These are phyloP conservation scores for Eupithecia insigniata DNA, from an alignment of 2,888 invertebrate species.

Conservation along the genomic window DNA sequence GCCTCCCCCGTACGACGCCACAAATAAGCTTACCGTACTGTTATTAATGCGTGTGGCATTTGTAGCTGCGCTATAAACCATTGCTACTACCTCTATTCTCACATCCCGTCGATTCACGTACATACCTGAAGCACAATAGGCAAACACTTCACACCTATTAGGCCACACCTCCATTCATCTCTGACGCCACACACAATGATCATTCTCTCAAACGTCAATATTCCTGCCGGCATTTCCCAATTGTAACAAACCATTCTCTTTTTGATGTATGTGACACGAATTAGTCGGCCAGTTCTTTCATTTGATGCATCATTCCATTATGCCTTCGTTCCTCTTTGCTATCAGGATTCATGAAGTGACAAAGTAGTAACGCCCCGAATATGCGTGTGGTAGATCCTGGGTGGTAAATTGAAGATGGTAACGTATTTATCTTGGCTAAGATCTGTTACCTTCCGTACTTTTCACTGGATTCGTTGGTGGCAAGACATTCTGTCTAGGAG, in stretches of 20 bases:
- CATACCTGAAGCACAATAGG: conserved; percentile 74
- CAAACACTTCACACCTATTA: conserved; percentile 83
- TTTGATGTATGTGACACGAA: conserved; percentile 82
- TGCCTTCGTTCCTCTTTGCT: conserved; percentile 60
- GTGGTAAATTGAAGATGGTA: conserved; percentile 59
- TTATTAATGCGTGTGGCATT: conserved; percentile 17
- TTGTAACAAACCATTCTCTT: conserved; percentile 70
- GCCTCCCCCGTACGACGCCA: too few species aligned
- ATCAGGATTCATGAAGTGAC: conserved; percentile 73
- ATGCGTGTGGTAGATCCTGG: conserved; percentile 76
- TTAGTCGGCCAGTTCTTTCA: conserved; percentile 76
- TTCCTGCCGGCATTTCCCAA: conserved; percentile 58
- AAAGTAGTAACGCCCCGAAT: conserved; percentile 77
- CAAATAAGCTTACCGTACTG: background rate
- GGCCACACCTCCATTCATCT: conserved; percentile 75
- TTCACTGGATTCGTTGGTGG: background rate
- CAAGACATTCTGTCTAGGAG: background rate
- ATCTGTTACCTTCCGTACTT: background rate
- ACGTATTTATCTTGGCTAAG: conserved; percentile 13
- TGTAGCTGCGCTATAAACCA: conserved; percentile 14
- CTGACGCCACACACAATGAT: conserved; percentile 80
- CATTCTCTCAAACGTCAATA: conserved; percentile 76
- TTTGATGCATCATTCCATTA: conserved; percentile 50
- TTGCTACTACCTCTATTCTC: conserved; percentile 11
- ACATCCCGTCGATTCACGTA: conserved; percentile 56